Evolutionary conservation across 2,888 invertebrate species (phyloP).

Genomic region (Caenorhabditis macrosperma): DNA sequence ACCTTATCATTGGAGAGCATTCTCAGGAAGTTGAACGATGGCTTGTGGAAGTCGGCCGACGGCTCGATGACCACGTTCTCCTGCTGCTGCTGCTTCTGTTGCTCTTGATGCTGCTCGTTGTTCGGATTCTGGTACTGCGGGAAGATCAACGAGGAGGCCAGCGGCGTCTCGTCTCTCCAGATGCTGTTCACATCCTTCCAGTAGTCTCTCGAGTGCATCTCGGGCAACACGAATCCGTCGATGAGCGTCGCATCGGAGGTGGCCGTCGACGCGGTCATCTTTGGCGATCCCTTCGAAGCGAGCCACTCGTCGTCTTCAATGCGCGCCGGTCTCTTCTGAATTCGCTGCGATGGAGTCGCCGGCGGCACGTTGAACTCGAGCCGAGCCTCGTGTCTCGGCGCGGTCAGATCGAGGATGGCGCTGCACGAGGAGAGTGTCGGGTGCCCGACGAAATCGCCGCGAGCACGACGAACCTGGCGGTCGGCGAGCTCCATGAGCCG

Average conservation of each 20-base stretch:
- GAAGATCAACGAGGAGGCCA: conserved; percentile 6
- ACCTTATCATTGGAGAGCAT: conserved; percentile 21
- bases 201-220: conserved; percentile 14
- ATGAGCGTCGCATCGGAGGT: conserved; percentile 5
- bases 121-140: conserved; percentile 12
- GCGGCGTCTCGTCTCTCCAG: conserved; percentile 29
- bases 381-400: conserved; percentile 8
- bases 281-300: conserved; percentile 18
- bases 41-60: background rate
- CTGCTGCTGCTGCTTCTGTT: background rate
- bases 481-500: conserved; percentile 41
- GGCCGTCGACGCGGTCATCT: background rate
- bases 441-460: conserved; percentile 14
- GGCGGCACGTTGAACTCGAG: conserved; percentile 37
- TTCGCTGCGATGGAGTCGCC: conserved; percentile 11
- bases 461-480: conserved; percentile 15
- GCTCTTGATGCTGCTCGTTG: background rate
- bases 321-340: conserved; percentile 30
- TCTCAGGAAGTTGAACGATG: conserved; percentile 11
- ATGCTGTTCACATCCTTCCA: conserved; percentile 25
- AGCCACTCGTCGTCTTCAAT: conserved; percentile 36
- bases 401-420: conserved; percentile 13
- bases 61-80: background rate
- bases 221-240: conserved; percentile 12
- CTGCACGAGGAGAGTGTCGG: conserved; percentile 24